Percentiles rank a stretch among this genome's conserved stretches.
Conservation (phyloP, 2,888 invertebrate genomes). For the Orthosia gracilis region DNA sequence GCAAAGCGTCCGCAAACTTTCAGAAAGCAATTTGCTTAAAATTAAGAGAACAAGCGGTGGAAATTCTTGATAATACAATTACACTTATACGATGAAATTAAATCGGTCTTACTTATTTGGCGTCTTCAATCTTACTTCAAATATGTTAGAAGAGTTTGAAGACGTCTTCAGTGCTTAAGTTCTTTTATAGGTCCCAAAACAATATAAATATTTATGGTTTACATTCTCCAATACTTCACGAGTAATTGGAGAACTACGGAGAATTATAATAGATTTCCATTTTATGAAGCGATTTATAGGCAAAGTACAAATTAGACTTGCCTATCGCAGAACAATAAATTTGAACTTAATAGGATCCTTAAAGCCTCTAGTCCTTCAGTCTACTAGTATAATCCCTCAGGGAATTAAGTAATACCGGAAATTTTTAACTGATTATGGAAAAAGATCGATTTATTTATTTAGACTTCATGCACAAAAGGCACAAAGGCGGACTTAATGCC, state of each 20-base stretch:
- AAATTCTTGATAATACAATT: slow-evolving; percentile 43
- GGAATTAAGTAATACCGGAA: background rate
- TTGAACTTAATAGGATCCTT: slow-evolving; percentile 13
- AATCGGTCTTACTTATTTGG: slow-evolving; percentile 49
- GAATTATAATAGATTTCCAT: slow-evolving; percentile 20
- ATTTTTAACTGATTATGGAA: background rate
- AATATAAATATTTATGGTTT: slow-evolving; percentile 13
- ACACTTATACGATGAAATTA: slow-evolving; percentile 46
- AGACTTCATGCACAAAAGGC: too few relatives aligned
- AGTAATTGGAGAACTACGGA: slow-evolving; percentile 11
- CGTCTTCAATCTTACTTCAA: slow-evolving; percentile 25
- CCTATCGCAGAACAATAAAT: slow-evolving; percentile 27
- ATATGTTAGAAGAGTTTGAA: slow-evolving; percentile 25
- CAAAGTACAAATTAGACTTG: slow-evolving; percentile 45
- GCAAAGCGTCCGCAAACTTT: slow-evolving; percentile 48
- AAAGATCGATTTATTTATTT: too few relatives aligned
- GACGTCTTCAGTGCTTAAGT: slow-evolving; percentile 25
- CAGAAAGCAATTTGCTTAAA: slow-evolving; percentile 56
- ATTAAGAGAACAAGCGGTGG: slow-evolving; percentile 48
- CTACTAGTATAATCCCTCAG: background rate
- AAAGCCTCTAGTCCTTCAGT: background rate
- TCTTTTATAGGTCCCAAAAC: slow-evolving; percentile 12
- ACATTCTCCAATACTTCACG: background rate
- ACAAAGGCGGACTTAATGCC: too few relatives aligned
- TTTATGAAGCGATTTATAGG: slow-evolving; percentile 56